phyloP scores from a whole-genome alignment of 2,888 invertebrate genomes.

The Troglohyphantes excavatus region DNA sequence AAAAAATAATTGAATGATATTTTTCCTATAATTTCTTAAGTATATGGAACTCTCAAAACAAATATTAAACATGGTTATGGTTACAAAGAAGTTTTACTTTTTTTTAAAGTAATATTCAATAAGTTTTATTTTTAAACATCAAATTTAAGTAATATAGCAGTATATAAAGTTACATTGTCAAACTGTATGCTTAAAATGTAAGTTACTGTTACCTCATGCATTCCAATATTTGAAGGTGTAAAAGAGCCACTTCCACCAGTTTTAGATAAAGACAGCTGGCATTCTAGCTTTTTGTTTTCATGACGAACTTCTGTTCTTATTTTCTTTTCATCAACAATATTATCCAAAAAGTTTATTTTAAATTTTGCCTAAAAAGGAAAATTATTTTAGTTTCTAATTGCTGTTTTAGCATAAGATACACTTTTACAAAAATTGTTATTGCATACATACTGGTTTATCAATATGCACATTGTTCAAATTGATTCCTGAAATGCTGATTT shows the following conservation, averaged over 20 bases:
- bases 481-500: slow-evolving; percentile 88
- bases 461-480: slow-evolving; percentile 93
- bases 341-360: slow-evolving; percentile 84
- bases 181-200: no score
- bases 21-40: no score
- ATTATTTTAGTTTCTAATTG: not conserved
- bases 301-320: slow-evolving; percentile 90
- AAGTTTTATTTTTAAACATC: no score
- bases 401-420: not conserved
- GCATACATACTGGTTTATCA: slow-evolving; percentile 88
- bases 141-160: no score
- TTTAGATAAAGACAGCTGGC: slow-evolving; percentile 86
- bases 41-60: no score
- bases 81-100: no score
- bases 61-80: no score
- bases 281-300: slow-evolving; percentile 87
- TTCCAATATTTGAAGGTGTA: slow-evolving; percentile 93
- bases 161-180: no score
- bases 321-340: slow-evolving; percentile 88
- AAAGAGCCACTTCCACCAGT: slow-evolving; percentile 91
- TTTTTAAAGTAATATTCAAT: no score
- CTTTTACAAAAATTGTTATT: not conserved
- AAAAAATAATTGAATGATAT: no score
- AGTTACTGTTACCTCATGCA: slow-evolving; percentile 88
- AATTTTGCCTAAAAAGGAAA: slow-evolving; percentile 81